A percentile compares a stretch with the other conserved stretches of the same genome.
phyloP scores from a whole-genome alignment of 2,797 vertebrate species.

The Sebastes trivittatus region DNA sequence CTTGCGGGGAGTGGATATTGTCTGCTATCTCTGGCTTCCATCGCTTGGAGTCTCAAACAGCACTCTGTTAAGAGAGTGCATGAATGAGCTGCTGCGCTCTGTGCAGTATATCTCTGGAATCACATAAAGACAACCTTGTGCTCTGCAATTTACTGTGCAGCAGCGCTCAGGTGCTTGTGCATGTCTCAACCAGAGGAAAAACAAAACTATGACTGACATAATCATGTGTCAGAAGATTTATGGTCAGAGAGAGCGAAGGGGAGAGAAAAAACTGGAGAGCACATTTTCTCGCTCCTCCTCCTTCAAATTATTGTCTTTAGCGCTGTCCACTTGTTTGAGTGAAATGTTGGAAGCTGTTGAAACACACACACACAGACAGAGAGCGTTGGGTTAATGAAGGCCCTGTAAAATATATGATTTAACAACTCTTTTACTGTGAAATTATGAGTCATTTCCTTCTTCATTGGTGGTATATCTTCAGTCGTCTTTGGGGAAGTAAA shows the following conservation, averaged over 20 bases:
- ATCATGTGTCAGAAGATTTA: slow-evolving; percentile 87
- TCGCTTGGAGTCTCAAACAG: slow-evolving; percentile 65
- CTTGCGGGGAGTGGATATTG: slow-evolving; percentile 78
- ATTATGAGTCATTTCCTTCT: slow-evolving; percentile 51
- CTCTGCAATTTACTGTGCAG: slow-evolving; percentile 81
- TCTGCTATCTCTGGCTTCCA: slow-evolving; percentile 74
- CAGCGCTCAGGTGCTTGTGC: slow-evolving; percentile 82
- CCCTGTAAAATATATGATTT: slow-evolving; percentile 45
- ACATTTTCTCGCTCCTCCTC: slow-evolving; percentile 61
- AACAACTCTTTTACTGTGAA: slow-evolving; percentile 51
- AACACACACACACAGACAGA: slow-evolving; percentile 26
- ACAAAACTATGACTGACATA: slow-evolving; percentile 85
- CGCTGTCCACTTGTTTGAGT: slow-evolving; percentile 69
- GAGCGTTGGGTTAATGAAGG: slow-evolving; percentile 45
- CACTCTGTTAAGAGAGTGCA: slow-evolving; percentile 71
- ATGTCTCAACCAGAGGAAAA: slow-evolving; percentile 86
- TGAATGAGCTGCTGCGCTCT: slow-evolving; percentile 68
- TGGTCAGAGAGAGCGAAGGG: slow-evolving; percentile 70
- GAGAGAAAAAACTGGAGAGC: slow-evolving; percentile 71
- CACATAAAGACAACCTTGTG: slow-evolving; percentile 83
- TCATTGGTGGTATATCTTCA: slow-evolving; percentile 23
- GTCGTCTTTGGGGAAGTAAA: slow-evolving; percentile 4
- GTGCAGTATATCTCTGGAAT: slow-evolving; percentile 80
- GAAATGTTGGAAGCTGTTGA: slow-evolving; percentile 64
- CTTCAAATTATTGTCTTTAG: slow-evolving; percentile 81